These are phyloP conservation scores for Pandemis corylana DNA, from an alignment of 2,888 invertebrate genomes.

Conservation along the genomic window DNA sequence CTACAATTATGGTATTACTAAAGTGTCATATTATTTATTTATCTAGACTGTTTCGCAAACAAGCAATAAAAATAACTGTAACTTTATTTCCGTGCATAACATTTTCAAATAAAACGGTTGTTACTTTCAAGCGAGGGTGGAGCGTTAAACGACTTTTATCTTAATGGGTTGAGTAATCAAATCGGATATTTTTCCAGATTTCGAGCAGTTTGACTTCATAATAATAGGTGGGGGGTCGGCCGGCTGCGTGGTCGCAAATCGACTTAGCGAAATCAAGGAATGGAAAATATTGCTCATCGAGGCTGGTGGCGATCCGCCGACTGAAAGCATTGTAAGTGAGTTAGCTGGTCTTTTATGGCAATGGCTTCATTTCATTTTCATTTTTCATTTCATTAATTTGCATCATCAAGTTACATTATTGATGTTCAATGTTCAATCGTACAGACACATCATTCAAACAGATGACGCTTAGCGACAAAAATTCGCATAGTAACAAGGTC, in stretches of 20 bases:
- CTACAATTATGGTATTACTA: too few relatives aligned
- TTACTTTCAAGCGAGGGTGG: not conserved
- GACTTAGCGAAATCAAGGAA: slow-evolving; percentile 52
- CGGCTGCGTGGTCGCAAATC: slow-evolving; percentile 57
- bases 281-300: slow-evolving; percentile 58
- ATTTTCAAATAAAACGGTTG: slow-evolving; percentile 6
- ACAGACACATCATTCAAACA: too few relatives aligned
- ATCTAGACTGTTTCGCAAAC: not conserved
- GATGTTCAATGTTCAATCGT: too few relatives aligned
- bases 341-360: not conserved
- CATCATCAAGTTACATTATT: too few relatives aligned
- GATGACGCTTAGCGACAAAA: too few relatives aligned
- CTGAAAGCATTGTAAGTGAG: slow-evolving; percentile 51
- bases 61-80: not conserved
- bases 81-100: slow-evolving; percentile 4
- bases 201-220: slow-evolving; percentile 55
- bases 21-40: not conserved
- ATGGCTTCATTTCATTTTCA: too few relatives aligned
- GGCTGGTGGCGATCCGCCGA: slow-evolving; percentile 54
- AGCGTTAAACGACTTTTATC: slow-evolving; percentile 2
- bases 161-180: slow-evolving; percentile 7
- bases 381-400: too few relatives aligned
- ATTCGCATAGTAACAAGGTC: too few relatives aligned
- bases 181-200: slow-evolving; percentile 48
- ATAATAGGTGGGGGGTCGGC: slow-evolving; percentile 59